Evolutionary conservation across 1,140 invertebrate genomes (phyloP).

Genomic region (Drosophila nannoptera): DNA sequence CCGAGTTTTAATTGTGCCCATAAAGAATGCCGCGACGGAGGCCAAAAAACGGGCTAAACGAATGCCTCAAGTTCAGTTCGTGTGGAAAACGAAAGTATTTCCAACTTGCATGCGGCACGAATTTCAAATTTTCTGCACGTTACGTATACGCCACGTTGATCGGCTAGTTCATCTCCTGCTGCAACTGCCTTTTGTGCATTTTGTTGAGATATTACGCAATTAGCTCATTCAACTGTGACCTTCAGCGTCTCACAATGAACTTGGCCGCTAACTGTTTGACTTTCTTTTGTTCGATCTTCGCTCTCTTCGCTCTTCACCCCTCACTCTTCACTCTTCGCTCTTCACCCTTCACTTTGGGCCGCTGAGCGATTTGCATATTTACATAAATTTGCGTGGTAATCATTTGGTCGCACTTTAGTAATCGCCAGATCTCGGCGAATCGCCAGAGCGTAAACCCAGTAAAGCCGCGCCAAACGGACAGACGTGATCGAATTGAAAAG

Average conservation of each 20-base stretch:
- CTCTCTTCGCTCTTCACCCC: neutral
- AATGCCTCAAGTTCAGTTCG: constrained; percentile 11
- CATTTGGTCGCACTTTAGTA: constrained; percentile 43
- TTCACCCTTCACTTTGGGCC: neutral
- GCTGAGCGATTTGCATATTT: constrained; percentile 32
- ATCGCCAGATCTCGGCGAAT: constrained; percentile 16
- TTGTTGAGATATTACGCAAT: constrained; percentile 55
- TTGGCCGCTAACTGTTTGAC: constrained; percentile 53
- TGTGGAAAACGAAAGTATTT: constrained; percentile 58
- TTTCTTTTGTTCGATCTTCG: constrained; percentile 43
- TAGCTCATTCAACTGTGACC: constrained; percentile 46
- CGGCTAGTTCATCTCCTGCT: constrained; percentile 31
- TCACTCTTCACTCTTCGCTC: neutral
- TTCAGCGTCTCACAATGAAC: constrained; percentile 65
- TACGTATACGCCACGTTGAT: constrained; percentile 45
- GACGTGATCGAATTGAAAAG: neutral
- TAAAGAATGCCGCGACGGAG: constrained; percentile 57
- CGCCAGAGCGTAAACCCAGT: constrained; percentile 5
- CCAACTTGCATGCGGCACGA: constrained; percentile 58
- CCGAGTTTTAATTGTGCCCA: constrained; percentile 69
- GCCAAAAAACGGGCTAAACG: constrained; percentile 1
- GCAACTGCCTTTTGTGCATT: neutral
- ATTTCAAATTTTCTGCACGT: constrained; percentile 32
- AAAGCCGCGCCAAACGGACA: constrained; percentile 2
- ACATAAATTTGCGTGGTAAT: constrained; percentile 58